These are phyloP conservation scores for Mercenaria mercenaria DNA, from an alignment of 1,140 invertebrate species.

Conservation along the genomic window DNA sequence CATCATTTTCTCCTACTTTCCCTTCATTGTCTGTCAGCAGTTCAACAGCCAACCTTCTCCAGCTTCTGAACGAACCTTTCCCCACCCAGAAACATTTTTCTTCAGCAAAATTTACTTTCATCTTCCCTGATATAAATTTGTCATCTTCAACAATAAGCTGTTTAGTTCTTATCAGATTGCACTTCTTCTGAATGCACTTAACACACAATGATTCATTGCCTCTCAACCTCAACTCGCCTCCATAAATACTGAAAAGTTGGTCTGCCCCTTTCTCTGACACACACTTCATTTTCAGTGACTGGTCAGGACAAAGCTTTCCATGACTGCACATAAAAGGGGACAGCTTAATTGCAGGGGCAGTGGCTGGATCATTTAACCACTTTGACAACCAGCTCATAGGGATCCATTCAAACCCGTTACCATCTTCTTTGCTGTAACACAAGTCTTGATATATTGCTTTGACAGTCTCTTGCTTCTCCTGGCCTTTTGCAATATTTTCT, in stretches of 20 bases:
- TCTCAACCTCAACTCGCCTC: constrained; percentile 85
- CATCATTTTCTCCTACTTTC: constrained; percentile 8
- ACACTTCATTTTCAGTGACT: constrained; percentile 82
- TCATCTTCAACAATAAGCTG: constrained; percentile 83
- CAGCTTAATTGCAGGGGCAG: constrained; percentile 86
- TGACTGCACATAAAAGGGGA: constrained; percentile 87
- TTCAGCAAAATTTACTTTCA: constrained; percentile 74
- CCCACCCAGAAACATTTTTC: constrained; percentile 85
- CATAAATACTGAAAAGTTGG: constrained; percentile 86
- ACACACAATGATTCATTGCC: constrained; percentile 79
- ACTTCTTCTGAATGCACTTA: constrained; percentile 87
- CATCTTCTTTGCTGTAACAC: constrained; percentile 34
- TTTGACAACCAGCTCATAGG: constrained; percentile 87
- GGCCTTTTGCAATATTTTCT: constrained; percentile 86
- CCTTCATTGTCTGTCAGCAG: constrained; percentile 68
- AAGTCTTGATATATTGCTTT: constrained; percentile 74
- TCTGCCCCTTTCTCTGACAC: constrained; percentile 81
- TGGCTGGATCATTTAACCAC: constrained; percentile 83
- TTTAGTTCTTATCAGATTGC: constrained; percentile 84
- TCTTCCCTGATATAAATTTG: constrained; percentile 80
- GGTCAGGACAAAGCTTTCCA: constrained; percentile 80
- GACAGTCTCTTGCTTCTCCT: constrained; percentile 82
- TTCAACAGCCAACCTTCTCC: constrained; percentile 83
- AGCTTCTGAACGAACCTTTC: constrained; percentile 85
- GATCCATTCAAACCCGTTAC: constrained; percentile 86